Evolutionary conservation across 1,140 invertebrate species (phyloP), one percentile per base, ranked within the genome.

Genomic region (Drosophila tani): DNA sequence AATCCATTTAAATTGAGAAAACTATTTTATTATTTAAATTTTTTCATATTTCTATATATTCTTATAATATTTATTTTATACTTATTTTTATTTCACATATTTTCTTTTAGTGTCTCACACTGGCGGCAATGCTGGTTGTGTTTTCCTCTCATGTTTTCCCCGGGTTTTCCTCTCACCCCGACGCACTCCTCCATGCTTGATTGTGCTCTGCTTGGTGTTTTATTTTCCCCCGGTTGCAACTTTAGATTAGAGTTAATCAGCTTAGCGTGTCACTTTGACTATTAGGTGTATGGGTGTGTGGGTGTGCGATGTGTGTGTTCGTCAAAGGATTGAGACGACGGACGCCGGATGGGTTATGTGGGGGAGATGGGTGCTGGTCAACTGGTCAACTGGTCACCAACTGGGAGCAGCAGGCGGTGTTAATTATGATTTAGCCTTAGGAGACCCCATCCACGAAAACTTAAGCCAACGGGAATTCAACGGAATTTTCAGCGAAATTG

Each of bases 231-330:
- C 43, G 58, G 50, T 60, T 58, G 58, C 56, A 63, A 53, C 45
- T 88, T 83, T 81, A 84, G 84, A 84, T 87, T 87, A 81, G 84
- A 87, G 84, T 84, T 87, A 87, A 87, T 87, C 84, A 87, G 84
- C 84, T 87, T 88, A 87, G 73, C 73, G 73, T 87, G 84, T 83
- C 83, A 87, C 80, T 87, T 83, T 87, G 84, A 81, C 84, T 83
- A 84, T 78, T 88, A 87, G 79, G 79, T 81, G 59, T 65, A 32
- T 21, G 7, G 57, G 70, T 49, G 81, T 83, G 76, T 83, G 27
- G 71, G 81, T 51, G 35, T 29, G 29, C 29, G 29, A 29, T 50
- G 50, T 35, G 29, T 53, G 17, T 35, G 32, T 55, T 55, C 19
- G 14, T 55, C 35, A 55, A 55, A 55, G 53, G 53, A 55, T 55